Base-by-base conservation (phyloP, 2,113 vertebrate species). In the Corythaixoides concolor region DNA sequence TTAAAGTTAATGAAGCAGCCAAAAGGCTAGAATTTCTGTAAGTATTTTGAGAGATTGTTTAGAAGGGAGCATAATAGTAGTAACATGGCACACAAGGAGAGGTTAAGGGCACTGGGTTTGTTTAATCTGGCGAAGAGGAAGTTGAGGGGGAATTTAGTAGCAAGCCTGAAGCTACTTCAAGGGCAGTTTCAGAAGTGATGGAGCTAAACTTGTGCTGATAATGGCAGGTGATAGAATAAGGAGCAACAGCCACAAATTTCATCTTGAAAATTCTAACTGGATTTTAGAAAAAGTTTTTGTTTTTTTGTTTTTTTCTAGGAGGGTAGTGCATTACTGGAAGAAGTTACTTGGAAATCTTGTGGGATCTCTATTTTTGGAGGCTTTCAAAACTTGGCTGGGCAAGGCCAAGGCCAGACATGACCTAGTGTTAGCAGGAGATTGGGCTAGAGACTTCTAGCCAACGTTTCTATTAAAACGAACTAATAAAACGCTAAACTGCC, bases 11-110 rank as follows among this genome's bases (percentile, higher is more conserved):
- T 82, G 89, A 59, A 90, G 85, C 67, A 85, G 83, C 82, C 79
- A 88, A 83, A 96, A 93, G 79, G 70, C 75, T 83, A 60, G 86
- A 79, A 92, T 93, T 97, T 88, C 62, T 92, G 32, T 20, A 64
- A 45, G 62, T 37, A 55, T 43, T 59, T 63, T 53, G 64, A 81
- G 81, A 91, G 37, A 13, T 50, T 75, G 41, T 85, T 88, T 73
- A 82, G 74, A 59, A 59, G 58, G 53, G 66, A 72, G n/a, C 3
- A 0, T 67, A 63, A 37, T 11, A 39, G 50, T 22, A 43, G 53
- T 53, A 66, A 68, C 14, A 8, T n/a, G 39, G 43, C 15, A 18
- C 28, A n/a, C 56, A 79, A 8, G 27, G 70, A 59, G 77, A 82
- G 60, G 37, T 47, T 70, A 53, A 92, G 66, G 53, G 32, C 66